Percentiles rank a stretch among this genome's conserved stretches.
Evolutionary conservation across 2,888 invertebrate genomes (phyloP).

Genomic region (Nomada ferruginata): DNA sequence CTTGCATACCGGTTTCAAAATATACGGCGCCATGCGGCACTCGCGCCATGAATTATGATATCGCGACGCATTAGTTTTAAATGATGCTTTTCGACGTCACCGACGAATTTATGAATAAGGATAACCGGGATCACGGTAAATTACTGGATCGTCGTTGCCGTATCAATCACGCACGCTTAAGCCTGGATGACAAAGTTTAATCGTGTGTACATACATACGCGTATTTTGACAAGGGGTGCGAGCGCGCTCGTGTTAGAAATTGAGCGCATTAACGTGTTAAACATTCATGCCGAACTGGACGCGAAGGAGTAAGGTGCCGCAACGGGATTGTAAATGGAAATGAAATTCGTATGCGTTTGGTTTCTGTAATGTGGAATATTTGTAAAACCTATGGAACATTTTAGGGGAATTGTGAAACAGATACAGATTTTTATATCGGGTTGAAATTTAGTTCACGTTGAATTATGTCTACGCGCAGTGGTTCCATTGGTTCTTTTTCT

Average conservation of each 20-base stretch:
- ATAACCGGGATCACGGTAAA: conserved; percentile 40
- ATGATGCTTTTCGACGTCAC: conserved; percentile 52
- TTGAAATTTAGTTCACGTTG: too few species aligned
- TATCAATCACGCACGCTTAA: conserved; percentile 41
- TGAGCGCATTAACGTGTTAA: not conserved
- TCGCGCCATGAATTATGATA: conserved; percentile 48
- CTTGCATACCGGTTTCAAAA: conserved; percentile 35
- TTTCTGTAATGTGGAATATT: too few species aligned
- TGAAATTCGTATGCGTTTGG: too few species aligned
- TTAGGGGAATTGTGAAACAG: too few species aligned
- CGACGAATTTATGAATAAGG: conserved; percentile 57
- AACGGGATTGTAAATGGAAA: too few species aligned
- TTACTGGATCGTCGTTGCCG: conserved; percentile 29
- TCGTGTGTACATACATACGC: not conserved
- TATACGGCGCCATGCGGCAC: conserved; percentile 19
- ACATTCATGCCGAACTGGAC: too few species aligned
- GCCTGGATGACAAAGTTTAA: not conserved
- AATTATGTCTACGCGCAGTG: too few species aligned
- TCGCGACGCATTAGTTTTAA: conserved; percentile 56
- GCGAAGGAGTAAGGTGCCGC: too few species aligned
- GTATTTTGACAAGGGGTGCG: conserved; percentile 5
- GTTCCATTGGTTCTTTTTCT: too few species aligned
- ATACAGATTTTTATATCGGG: too few species aligned
- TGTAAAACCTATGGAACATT: too few species aligned
- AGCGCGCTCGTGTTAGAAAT: not conserved